These are phyloP conservation scores for Drosophila acutilabella DNA, from an alignment of 2,888 invertebrate genomes.

Conservation along the genomic window DNA sequence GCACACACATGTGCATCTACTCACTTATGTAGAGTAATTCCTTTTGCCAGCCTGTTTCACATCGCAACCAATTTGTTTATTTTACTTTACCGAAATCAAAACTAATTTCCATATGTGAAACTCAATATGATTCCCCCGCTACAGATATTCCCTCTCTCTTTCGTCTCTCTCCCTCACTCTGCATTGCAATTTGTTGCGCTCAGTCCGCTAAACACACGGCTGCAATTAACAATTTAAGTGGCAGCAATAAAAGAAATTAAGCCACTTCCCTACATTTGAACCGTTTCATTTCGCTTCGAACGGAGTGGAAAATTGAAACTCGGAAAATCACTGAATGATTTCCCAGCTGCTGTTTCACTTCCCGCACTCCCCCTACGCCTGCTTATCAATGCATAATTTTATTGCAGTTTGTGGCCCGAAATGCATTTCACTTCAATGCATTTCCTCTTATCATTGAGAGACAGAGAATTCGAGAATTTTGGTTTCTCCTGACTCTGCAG, in stretches of 20 bases:
- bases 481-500: conserved; percentile 2
- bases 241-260: conserved; percentile 67
- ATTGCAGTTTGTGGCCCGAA: conserved; percentile 17
- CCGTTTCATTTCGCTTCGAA: conserved; percentile 34
- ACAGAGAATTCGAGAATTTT: background rate
- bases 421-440: conserved; percentile 12
- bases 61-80: conserved; percentile 54
- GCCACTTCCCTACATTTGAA: conserved; percentile 23
- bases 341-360: conserved; percentile 34
- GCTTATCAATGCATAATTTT: conserved; percentile 46
- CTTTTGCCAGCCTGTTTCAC: conserved; percentile 40
- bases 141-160: background rate
- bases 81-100: conserved; percentile 44
- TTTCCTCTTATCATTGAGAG: conserved; percentile 27
- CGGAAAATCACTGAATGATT: conserved; percentile 44
- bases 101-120: conserved; percentile 64
- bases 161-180: background rate
- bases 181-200: background rate
- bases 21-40: conserved; percentile 14
- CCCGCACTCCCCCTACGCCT: background rate
- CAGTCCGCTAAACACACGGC: conserved; percentile 30
- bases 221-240: conserved; percentile 71
- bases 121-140: conserved; percentile 38
- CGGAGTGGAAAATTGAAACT: conserved; percentile 49
- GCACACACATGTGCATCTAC: background rate